These are phyloP conservation scores for Actinemys pallida DNA, from an alignment of 2,113 vertebrate genomes.

Conservation along the genomic window DNA sequence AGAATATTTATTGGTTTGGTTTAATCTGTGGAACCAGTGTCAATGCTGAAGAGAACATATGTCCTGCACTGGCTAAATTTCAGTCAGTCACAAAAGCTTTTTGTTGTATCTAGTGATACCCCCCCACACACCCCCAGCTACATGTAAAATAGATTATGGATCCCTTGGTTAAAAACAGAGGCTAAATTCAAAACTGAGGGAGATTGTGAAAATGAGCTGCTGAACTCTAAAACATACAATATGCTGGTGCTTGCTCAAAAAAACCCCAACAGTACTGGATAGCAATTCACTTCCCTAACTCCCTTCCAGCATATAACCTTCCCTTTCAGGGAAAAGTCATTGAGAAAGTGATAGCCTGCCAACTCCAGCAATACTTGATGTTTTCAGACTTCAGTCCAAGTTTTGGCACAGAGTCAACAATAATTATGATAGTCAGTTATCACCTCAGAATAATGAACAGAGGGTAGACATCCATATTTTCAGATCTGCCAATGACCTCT, in stretches of 20 bases:
- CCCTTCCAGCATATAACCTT: background rate
- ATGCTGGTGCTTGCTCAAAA: background rate
- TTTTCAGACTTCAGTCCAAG: background rate
- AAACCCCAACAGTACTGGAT: background rate
- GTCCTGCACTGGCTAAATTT: background rate
- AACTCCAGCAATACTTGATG: background rate
- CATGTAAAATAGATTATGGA: background rate
- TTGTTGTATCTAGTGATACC: background rate
- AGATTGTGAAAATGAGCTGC: background rate
- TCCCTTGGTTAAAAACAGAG: background rate
- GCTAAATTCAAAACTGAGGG: background rate
- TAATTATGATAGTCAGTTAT: background rate
- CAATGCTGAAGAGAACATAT: background rate
- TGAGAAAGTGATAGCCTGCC: background rate
- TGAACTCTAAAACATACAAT: background rate
- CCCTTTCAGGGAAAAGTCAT: background rate
- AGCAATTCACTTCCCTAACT: background rate
- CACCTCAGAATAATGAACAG: background rate
- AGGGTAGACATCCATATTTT: background rate
- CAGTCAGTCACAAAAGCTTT: background rate
- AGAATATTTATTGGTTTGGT: background rate
- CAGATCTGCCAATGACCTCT: background rate
- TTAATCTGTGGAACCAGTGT: background rate
- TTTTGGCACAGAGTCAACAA: background rate
- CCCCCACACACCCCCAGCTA: background rate